Base-by-base conservation (phyloP, 2,797 vertebrate species). In the Spondyliosoma cantharus region DNA sequence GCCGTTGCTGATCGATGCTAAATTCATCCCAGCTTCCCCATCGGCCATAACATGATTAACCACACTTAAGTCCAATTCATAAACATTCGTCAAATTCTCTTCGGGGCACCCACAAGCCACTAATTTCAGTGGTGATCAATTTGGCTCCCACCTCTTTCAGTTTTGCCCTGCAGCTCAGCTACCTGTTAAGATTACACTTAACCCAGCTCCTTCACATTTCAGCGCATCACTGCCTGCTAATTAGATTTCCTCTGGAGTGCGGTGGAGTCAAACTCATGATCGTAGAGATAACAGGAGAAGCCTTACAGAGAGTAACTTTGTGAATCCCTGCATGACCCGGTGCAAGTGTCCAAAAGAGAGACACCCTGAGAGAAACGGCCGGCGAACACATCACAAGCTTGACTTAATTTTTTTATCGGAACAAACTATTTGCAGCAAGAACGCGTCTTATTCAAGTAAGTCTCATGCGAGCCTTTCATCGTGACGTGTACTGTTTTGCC, bases 51-150 rank as follows among this genome's bases (percentile, higher is more conserved):
- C 80, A 79, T 72, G 63, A 92, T 93, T 90, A 90, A 76, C 62
- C 77, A 74, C 79, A 86, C 79, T 82, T 64, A 74, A 74, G 67
- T 75, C 59, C 80, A 81, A 83, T 88, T 91, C 89, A 91, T 91
- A 87, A 88, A 86, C 87, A 89, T 77, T 82, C 50, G 48, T 46
- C 60, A 16, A 80, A 83, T 80, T 80, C 80, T 86, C 88, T 74
- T 27, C n/a, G 0, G 79, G 74, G 64, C 71, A 42, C 76, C 53
- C 56, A 71, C 59, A 70, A 17, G 77, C 57, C 46, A 60, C 73
- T 81, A 7, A 81, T 87, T 86, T 89, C 70, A 71, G 45, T 24
- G 46, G 27, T 64, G 82, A 90, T 91, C 85, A 80, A 90, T 90
- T 89, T 80, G 63, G 46, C 75, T 81, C 83, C 71, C 75, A 80